phyloP scores from a whole-genome alignment of 2,797 vertebrate genomes.

The Percopsis omiscomaycus region DNA sequence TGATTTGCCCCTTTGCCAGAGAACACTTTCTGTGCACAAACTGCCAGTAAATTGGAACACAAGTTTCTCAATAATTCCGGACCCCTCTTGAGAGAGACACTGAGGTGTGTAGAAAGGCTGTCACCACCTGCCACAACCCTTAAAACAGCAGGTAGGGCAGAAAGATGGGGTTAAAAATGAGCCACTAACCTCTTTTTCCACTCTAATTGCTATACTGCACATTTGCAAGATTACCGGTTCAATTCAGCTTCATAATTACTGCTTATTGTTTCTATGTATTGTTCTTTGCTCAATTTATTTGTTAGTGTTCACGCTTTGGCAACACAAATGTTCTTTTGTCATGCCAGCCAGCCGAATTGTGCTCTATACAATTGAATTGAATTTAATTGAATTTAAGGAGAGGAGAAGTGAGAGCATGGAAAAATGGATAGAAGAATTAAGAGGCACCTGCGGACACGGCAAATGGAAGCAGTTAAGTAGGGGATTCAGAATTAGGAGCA shows the following conservation, averaged over 20 bases:
- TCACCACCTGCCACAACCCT: slow-evolving; percentile 69
- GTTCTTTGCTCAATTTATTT: slow-evolving; percentile 75
- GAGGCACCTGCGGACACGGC: slow-evolving; percentile 43
- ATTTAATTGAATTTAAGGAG: slow-evolving; percentile 62
- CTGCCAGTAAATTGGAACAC: slow-evolving; percentile 54
- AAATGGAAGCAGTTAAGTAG: slow-evolving; percentile 19
- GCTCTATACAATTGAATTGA: slow-evolving; percentile 60
- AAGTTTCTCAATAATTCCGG: slow-evolving; percentile 54
- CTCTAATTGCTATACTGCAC: slow-evolving; percentile 63
- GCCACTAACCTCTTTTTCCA: slow-evolving; percentile 41
- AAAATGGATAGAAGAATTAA: slow-evolving; percentile 18
- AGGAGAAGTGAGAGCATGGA: slow-evolving; percentile 29
- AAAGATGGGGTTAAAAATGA: slow-evolving; percentile 54
- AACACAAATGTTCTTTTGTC: slow-evolving; percentile 68
- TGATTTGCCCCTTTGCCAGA: slow-evolving; percentile 49
- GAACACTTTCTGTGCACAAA: slow-evolving; percentile 58
- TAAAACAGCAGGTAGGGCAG: slow-evolving; percentile 55
- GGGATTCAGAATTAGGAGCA: slow-evolving; percentile 36
- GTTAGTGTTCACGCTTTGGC: slow-evolving; percentile 67
- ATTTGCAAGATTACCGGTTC: slow-evolving; percentile 63
- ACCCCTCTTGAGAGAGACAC: slow-evolving; percentile 52
- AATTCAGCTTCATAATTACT: slow-evolving; percentile 70
- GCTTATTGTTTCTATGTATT: slow-evolving; percentile 68
- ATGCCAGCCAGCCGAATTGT: slow-evolving; percentile 60
- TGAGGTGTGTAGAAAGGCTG: slow-evolving; percentile 40